phyloP scores from a whole-genome alignment of 2,113 vertebrate species.

The Hyla sarda region DNA sequence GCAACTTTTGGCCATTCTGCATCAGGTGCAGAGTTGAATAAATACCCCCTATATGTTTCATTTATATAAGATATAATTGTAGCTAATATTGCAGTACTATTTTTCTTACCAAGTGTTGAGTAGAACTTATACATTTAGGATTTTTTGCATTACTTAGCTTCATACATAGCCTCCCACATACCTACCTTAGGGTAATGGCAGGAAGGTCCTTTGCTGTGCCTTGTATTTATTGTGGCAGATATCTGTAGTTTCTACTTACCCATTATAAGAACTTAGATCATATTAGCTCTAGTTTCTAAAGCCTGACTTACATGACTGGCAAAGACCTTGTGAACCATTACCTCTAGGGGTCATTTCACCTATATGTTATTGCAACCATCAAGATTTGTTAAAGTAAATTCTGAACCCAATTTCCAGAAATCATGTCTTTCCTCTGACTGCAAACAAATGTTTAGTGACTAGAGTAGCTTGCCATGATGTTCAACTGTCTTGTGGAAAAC shows the following conservation, averaged over 20 bases:
- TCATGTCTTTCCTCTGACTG: slow-evolving; percentile 55
- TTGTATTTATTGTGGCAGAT: background rate
- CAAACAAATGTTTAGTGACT: slow-evolving; percentile 40
- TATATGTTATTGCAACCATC: background rate
- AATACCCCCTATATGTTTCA: background rate
- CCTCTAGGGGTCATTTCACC: background rate
- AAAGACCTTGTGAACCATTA: background rate
- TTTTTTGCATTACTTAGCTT: background rate
- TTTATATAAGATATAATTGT: background rate
- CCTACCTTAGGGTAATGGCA: slow-evolving; percentile 8
- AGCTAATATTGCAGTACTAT: background rate
- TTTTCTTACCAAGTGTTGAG: background rate
- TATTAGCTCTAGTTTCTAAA: background rate
- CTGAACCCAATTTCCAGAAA: slow-evolving; percentile 14
- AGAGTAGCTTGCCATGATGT: slow-evolving; percentile 46
- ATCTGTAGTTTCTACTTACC: no score
- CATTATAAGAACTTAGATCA: background rate
- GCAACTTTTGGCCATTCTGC: no score
- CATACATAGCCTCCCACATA: slow-evolving; percentile 29
- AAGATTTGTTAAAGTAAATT: background rate
- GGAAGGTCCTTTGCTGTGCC: background rate
- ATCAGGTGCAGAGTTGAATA: no score
- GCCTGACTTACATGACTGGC: background rate
- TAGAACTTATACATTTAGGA: background rate
- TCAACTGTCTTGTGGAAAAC: slow-evolving; percentile 55